Evolutionary conservation across 1,140 invertebrate genomes (phyloP).

Genomic region (Venturia canescens): DNA sequence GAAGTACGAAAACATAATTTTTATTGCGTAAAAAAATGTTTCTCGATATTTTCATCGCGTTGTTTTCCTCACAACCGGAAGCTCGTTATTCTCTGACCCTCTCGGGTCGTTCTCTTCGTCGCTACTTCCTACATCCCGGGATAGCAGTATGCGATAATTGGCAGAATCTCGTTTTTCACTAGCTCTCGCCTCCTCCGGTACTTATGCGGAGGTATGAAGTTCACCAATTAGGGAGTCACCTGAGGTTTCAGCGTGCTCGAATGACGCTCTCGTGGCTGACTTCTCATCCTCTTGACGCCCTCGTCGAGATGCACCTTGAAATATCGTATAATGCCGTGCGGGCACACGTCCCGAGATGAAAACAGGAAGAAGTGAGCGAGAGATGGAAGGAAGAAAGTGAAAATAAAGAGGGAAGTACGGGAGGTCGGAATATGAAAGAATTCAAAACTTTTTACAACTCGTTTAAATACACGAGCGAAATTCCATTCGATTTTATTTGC

Average conservation of each 20-base stretch:
- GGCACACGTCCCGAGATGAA: not conserved
- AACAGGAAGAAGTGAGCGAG: not conserved
- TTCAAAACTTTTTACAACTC: not conserved
- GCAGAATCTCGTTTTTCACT: slow-evolving; percentile 3
- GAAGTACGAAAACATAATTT: too few species aligned
- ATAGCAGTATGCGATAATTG: slow-evolving; percentile 6
- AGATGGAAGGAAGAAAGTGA: not conserved
- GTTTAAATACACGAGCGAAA: not conserved
- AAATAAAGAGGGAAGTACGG: not conserved
- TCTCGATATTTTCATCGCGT: not conserved
- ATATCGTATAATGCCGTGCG: not conserved
- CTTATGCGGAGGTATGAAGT: slow-evolving; percentile 1
- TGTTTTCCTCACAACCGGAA: not conserved
- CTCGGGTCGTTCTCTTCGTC: not conserved
- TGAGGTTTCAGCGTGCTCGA: slow-evolving; percentile 22
- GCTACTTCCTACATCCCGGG: not conserved
- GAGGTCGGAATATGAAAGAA: not conserved
- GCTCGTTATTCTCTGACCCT: not conserved
- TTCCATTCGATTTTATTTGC: too few species aligned
- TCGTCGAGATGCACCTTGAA: slow-evolving; percentile 8
- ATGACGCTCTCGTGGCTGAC: slow-evolving; percentile 1
- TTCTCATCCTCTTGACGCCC: not conserved
- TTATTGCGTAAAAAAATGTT: too few species aligned
- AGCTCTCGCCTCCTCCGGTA: slow-evolving; percentile 14
- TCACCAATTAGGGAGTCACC: slow-evolving; percentile 27